A percentile compares a stretch with the other conserved stretches of the same genome.
phyloP scores from a whole-genome alignment of 2,888 invertebrate genomes.

The Myopa tessellatipennis region DNA sequence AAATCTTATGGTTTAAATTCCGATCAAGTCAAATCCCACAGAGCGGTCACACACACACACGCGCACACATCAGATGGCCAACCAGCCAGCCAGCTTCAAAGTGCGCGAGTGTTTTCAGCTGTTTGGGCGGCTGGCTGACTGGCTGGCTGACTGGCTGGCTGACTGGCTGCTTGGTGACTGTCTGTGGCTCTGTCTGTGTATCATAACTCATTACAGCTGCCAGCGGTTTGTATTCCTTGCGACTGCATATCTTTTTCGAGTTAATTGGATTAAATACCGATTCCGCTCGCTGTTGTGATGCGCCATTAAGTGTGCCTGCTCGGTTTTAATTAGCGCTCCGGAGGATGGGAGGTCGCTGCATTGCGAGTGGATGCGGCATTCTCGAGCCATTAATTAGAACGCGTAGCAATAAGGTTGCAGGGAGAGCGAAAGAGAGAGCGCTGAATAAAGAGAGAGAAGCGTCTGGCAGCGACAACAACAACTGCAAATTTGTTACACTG shows the following conservation, averaged over 20 bases:
- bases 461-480: too few species aligned
- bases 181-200: constrained; percentile 56
- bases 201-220: constrained; percentile 61
- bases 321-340: neutral
- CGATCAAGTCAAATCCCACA: constrained; percentile 19
- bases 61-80: too few species aligned
- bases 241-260: neutral
- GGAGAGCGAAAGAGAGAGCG: too few species aligned
- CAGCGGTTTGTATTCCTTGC: neutral
- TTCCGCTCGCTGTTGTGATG: neutral
- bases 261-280: constrained; percentile 3
- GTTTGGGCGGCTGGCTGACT: neutral
- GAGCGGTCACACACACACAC: neutral
- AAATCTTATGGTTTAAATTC: constrained; percentile 64
- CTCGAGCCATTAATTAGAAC: neutral
- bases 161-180: constrained; percentile 22
- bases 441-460: too few species aligned
- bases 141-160: constrained; percentile 31
- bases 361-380: neutral
- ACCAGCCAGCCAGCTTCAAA: too few species aligned
- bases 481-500: too few species aligned
- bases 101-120: neutral
- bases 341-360: neutral
- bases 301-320: neutral
- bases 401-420: too few species aligned